Percentiles rank a stretch among this genome's conserved stretches.
phyloP scores from a whole-genome alignment of 2,797 vertebrate genomes.

The Zalophus californianus region DNA sequence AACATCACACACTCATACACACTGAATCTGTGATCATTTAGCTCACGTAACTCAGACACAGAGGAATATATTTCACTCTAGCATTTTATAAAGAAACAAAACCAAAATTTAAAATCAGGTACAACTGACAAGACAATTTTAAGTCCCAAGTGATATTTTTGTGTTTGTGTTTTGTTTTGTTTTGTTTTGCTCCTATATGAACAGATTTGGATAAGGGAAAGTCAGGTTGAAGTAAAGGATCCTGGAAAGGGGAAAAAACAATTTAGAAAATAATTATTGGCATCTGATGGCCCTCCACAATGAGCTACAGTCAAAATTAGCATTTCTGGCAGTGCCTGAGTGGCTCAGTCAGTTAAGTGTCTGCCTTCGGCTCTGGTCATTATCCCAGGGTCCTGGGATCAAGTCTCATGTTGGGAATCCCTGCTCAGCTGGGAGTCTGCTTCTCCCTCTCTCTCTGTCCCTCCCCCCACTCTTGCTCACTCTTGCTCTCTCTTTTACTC shows the following conservation, averaged over 20 bases:
- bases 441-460: too few relatives aligned
- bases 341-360: too few relatives aligned
- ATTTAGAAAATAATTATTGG: slow-evolving; percentile 52
- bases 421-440: too few relatives aligned
- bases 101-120: slow-evolving; percentile 6
- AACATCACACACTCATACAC: not conserved
- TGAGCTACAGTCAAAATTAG: slow-evolving; percentile 25
- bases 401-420: too few relatives aligned
- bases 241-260: not conserved
- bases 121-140: not conserved
- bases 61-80: slow-evolving; percentile 4
- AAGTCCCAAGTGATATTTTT: not conserved
- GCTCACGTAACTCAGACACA: not conserved
- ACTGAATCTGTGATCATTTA: not conserved
- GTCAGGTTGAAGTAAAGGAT: not conserved
- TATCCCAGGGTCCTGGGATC: too few relatives aligned
- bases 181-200: not conserved
- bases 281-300: not conserved
- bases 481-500: too few relatives aligned
- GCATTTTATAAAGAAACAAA: slow-evolving; percentile 45
- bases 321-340: not conserved
- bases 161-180: not conserved
- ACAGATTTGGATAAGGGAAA: not conserved
- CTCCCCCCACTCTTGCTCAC: too few relatives aligned
- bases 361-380: too few relatives aligned